These are phyloP conservation scores for Apogon hyalosoma DNA, from an alignment of 2,797 vertebrate species.

Conservation along the genomic window DNA sequence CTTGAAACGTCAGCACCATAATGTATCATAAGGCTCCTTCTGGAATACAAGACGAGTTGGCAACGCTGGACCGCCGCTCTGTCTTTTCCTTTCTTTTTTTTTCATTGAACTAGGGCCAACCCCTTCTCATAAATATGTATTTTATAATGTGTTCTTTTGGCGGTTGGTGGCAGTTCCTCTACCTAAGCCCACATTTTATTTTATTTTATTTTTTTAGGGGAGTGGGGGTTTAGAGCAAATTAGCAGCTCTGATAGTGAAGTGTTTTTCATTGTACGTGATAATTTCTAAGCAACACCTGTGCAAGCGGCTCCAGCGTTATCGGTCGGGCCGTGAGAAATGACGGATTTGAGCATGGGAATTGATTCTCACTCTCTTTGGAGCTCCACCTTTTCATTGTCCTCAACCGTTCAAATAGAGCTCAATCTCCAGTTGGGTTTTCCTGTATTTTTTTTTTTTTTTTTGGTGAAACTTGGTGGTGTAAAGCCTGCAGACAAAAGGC, in stretches of 20 bases:
- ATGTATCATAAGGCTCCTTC: conserved; percentile 77
- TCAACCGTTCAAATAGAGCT: neutral
- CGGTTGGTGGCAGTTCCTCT: conserved; percentile 32
- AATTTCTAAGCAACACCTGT: conserved; percentile 63
- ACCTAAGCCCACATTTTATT: conserved; percentile 34
- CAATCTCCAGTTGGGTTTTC: neutral
- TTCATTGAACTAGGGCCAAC: conserved; percentile 62
- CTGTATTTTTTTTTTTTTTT: neutral
- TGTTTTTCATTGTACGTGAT: conserved; percentile 55
- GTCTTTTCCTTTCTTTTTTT: conserved; percentile 26
- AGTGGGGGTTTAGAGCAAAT: conserved; percentile 45
- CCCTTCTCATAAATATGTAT: conserved; percentile 72
- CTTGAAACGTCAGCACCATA: conserved; percentile 78
- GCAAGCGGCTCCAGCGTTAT: conserved; percentile 38
- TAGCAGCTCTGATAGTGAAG: conserved; percentile 63
- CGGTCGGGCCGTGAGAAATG: conserved; percentile 28
- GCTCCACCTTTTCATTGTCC: conserved; percentile 29
- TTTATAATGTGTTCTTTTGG: conserved; percentile 65
- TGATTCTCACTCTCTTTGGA: neutral
- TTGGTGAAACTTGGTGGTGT: conserved; percentile 12
- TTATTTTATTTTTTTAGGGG: conserved; percentile 1
- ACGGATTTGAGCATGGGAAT: too few species aligned
- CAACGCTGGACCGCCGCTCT: conserved; percentile 40
- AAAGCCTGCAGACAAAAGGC: conserved; percentile 10
- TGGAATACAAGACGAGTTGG: conserved; percentile 78